A percentile compares a stretch with the other conserved stretches of the same genome.
phyloP scores from a whole-genome alignment of 2,113 vertebrate species.

The Donacobius atricapilla region DNA sequence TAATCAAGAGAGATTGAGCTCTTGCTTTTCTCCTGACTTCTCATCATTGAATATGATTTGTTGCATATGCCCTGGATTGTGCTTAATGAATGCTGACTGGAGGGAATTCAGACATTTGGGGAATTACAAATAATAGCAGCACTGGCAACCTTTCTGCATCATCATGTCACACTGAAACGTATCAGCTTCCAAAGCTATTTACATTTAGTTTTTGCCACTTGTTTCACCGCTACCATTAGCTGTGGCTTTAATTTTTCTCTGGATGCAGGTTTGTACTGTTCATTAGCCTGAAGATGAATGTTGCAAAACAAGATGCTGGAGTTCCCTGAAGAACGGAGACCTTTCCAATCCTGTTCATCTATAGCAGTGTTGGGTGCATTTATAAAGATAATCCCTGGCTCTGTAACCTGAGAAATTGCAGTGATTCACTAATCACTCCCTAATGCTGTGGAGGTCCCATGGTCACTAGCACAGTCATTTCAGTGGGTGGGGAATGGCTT shows the following conservation, averaged over 20 bases:
- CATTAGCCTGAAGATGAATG: background rate
- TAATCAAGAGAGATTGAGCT: conserved; percentile 32
- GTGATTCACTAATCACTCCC: background rate
- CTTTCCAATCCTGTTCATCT: background rate
- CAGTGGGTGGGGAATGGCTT: background rate
- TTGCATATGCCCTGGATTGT: conserved; percentile 21
- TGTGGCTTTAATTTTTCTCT: background rate
- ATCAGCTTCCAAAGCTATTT: conserved; percentile 19
- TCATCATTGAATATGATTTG: conserved; percentile 45
- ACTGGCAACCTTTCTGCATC: background rate
- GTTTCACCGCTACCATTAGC: background rate
- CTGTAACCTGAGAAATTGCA: background rate
- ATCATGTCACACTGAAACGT: background rate
- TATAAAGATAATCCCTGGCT: background rate
- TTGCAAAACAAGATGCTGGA: background rate
- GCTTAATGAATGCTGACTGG: conserved; percentile 9
- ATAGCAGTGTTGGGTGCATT: background rate
- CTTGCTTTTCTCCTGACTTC: conserved; percentile 19
- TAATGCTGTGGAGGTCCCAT: background rate
- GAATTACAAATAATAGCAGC: conserved; percentile 30
- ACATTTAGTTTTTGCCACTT: background rate
- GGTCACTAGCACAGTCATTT: background rate
- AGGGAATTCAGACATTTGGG: background rate
- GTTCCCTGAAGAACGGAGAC: background rate
- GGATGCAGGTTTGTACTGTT: background rate